Conservation (phyloP, 1,140 invertebrate species). For the Bombus affinis region DNA sequence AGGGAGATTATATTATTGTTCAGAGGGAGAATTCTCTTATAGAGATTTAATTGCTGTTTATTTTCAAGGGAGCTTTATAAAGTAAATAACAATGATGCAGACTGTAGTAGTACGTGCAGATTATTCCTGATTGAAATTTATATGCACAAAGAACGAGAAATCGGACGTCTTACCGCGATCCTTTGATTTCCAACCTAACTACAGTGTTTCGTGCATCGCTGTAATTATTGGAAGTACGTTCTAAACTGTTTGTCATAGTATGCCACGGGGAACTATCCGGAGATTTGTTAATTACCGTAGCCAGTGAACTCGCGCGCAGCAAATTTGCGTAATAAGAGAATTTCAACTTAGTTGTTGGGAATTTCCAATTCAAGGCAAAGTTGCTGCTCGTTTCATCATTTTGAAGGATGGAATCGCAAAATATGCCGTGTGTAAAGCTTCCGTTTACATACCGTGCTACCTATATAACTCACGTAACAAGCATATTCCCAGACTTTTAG, state of each 20-base stretch:
- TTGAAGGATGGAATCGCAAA: background rate
- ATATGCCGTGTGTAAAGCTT: too few species aligned
- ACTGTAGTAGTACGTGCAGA: background rate
- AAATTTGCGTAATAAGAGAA: constrained; percentile 18
- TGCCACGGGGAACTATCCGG: background rate
- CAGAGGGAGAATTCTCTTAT: background rate
- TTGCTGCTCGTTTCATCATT: background rate
- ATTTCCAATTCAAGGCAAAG: background rate
- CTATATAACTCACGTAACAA: too few species aligned
- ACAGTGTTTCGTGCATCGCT: background rate
- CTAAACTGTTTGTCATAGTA: background rate
- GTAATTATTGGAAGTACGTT: background rate
- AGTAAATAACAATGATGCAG: background rate
- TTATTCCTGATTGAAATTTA: background rate
- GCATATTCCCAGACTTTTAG: too few species aligned
- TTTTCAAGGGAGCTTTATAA: background rate
- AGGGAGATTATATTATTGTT: too few species aligned
- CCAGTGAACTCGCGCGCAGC: background rate
- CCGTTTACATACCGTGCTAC: too few species aligned
- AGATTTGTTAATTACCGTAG: constrained; percentile 20
- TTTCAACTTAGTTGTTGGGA: background rate
- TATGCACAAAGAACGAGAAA: background rate
- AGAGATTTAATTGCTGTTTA: background rate
- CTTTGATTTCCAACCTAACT: background rate
- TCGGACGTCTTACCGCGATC: background rate